Evolutionary conservation across 2,888 invertebrate species (phyloP).

Genomic region (Therioaphis trifolii): DNA sequence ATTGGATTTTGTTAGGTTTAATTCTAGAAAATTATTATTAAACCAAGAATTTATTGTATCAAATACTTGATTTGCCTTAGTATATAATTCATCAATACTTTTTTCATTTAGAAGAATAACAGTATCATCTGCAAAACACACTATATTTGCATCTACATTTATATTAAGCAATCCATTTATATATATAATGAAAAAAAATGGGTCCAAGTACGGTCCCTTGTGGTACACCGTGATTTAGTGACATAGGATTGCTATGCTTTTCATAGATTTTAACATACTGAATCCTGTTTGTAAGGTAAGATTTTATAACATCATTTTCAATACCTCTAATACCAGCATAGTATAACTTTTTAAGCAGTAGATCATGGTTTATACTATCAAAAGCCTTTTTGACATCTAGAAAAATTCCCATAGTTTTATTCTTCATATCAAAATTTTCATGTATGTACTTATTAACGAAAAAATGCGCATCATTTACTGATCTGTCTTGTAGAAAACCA

Average conservation of each 20-base stretch:
- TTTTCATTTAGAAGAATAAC: too few relatives aligned
- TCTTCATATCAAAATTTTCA: neutral
- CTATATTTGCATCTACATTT: neutral
- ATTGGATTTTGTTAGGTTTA: too few relatives aligned
- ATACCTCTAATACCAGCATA: neutral
- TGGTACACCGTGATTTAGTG: neutral
- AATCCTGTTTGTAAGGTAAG: neutral
- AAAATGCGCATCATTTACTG: neutral
- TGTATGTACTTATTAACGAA: neutral
- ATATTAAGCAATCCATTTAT: neutral
- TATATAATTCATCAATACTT: too few relatives aligned
- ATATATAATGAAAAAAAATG: neutral
- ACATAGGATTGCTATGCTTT: neutral
- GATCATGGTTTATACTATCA: neutral
- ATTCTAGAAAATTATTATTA: too few relatives aligned
- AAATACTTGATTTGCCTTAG: too few relatives aligned
- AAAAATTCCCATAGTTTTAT: neutral
- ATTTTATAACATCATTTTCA: neutral
- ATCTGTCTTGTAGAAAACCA: neutral
- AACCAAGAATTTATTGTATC: too few relatives aligned
- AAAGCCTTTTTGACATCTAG: neutral
- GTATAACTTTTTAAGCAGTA: neutral
- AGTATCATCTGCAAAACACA: too few relatives aligned
- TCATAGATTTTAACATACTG: neutral
- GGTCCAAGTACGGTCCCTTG: neutral